A percentile compares a stretch with the other conserved stretches of the same genome.
These are phyloP conservation scores for Drosophila bipectinata DNA, from an alignment of 1,140 invertebrate genomes.

Conservation along the genomic window DNA sequence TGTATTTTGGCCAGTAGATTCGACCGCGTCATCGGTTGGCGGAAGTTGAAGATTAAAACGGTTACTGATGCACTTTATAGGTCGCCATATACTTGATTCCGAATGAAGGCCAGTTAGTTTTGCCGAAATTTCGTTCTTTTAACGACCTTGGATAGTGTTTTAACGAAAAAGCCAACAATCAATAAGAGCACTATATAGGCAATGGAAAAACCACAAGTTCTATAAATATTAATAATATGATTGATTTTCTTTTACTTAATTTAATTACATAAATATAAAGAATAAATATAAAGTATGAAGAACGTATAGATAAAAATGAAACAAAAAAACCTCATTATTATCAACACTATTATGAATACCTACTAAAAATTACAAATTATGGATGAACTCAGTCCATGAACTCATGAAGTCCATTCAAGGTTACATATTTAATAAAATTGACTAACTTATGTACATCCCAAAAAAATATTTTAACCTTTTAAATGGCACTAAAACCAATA, in stretches of 20 bases:
- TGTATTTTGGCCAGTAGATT: conserved; percentile 12
- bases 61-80: conserved; percentile 67
- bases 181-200: neutral
- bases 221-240: too few species aligned
- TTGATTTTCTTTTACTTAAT: neutral
- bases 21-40: conserved; percentile 46
- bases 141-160: neutral
- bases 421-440: too few species aligned
- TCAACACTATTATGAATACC: too few species aligned
- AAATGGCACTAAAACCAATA: too few species aligned
- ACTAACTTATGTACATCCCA: too few species aligned
- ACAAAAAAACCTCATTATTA: too few species aligned
- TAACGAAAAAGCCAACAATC: neutral
- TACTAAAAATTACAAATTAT: too few species aligned
- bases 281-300: too few species aligned
- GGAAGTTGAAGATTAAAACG: conserved; percentile 71
- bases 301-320: too few species aligned
- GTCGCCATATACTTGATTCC: conserved; percentile 35
- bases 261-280: neutral
- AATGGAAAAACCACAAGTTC: neutral
- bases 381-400: too few species aligned
- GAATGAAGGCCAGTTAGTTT: conserved; percentile 64
- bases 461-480: too few species aligned
- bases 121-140: conserved; percentile 54
- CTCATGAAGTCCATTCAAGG: too few species aligned